phyloP scores from a whole-genome alignment of 2,888 invertebrate species.

The Caenorhabditis becei region DNA sequence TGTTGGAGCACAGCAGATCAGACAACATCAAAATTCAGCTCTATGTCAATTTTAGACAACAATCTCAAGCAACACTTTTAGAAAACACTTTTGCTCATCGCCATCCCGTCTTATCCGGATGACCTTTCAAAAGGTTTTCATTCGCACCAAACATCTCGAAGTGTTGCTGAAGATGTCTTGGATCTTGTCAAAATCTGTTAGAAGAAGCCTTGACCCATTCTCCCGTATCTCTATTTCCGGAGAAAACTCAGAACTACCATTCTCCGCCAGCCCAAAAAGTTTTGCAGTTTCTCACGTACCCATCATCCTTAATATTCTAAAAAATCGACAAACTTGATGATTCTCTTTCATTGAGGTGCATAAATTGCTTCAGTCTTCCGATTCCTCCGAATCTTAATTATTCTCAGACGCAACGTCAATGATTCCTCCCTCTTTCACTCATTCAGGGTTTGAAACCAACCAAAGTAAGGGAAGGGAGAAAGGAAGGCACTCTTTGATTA shows the following conservation, averaged over 20 bases:
- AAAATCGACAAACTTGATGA: conserved; percentile 8
- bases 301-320: background rate
- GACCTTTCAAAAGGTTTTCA: conserved; percentile 22
- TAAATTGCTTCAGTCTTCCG: conserved; percentile 19
- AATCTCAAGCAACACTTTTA: background rate
- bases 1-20: background rate
- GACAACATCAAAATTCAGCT: conserved; percentile 2
- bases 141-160: conserved; percentile 38
- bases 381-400: conserved; percentile 32
- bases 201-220: background rate
- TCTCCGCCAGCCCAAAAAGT: conserved; percentile 4
- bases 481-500: conserved; percentile 12
- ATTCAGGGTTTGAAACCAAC: conserved; percentile 21
- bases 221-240: background rate
- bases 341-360: conserved; percentile 16
- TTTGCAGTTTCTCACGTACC: conserved; percentile 40
- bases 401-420: conserved; percentile 24
- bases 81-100: background rate
- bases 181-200: conserved; percentile 6
- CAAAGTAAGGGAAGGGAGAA: background rate
- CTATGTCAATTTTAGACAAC: background rate
- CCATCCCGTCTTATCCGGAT: background rate
- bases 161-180: conserved; percentile 6
- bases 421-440: background rate
- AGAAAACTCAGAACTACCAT: background rate